phyloP scores from a whole-genome alignment of 2,888 invertebrate species.

The Rotaria socialis region DNA sequence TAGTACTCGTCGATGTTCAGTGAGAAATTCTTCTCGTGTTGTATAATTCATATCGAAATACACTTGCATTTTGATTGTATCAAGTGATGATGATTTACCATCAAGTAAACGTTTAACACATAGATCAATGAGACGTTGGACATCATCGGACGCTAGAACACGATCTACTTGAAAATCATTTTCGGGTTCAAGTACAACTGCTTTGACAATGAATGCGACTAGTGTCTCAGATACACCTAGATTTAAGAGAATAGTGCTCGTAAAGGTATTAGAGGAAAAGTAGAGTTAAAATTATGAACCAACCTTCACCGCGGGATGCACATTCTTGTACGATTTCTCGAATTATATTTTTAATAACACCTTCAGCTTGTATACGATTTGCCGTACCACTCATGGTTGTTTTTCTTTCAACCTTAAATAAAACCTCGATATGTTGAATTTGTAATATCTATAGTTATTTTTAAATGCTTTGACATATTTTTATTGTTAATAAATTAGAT shows the following conservation, averaged over 20 bases:
- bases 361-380: slow-evolving; percentile 55
- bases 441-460: no score
- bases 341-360: slow-evolving; percentile 60
- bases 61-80: slow-evolving; percentile 61
- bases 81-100: slow-evolving; percentile 56
- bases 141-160: slow-evolving; percentile 60
- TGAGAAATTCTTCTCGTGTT: slow-evolving; percentile 58
- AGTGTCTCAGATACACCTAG: slow-evolving; percentile 58
- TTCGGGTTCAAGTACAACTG: slow-evolving; percentile 59
- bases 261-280: no score
- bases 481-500: no score
- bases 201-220: slow-evolving; percentile 61
- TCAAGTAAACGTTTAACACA: slow-evolving; percentile 58
- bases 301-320: slow-evolving; percentile 57
- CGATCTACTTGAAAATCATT: slow-evolving; percentile 60
- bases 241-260: neutral
- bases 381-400: neutral
- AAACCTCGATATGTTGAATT: no score
- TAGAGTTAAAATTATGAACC: neutral
- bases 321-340: slow-evolving; percentile 60
- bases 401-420: neutral
- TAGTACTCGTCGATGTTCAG: slow-evolving; percentile 58
- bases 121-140: slow-evolving; percentile 59
- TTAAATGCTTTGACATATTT: no score
- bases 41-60: slow-evolving; percentile 61